These are phyloP conservation scores for Monochamus saltuarius DNA, from an alignment of 1,140 invertebrate genomes.

Conservation along the genomic window DNA sequence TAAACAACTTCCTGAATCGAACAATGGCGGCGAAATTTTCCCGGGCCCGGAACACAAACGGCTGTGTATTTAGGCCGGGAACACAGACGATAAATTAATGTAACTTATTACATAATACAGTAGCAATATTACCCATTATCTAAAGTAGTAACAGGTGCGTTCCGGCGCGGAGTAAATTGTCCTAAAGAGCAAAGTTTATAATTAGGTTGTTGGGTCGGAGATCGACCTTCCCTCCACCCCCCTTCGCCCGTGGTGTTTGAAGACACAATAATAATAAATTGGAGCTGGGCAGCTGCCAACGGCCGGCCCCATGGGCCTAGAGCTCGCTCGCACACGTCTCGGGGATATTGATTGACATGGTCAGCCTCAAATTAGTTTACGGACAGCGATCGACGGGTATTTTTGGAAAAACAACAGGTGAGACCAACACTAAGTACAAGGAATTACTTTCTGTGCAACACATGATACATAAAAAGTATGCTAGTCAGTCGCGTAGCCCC, in stretches of 20 bases:
- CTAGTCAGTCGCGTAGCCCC: too few species aligned
- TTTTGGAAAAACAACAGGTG: conserved; percentile 1
- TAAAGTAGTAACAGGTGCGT: conserved; percentile 26
- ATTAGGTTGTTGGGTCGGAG: conserved; percentile 28
- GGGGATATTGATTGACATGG: conserved; percentile 14
- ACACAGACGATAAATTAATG: neutral
- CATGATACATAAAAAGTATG: too few species aligned
- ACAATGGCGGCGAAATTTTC: neutral
- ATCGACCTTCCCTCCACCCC: conserved; percentile 22
- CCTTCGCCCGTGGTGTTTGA: too few species aligned
- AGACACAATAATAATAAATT: conserved; percentile 27
- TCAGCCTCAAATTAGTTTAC: conserved; percentile 14
- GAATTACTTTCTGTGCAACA: too few species aligned
- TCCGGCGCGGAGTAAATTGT: conserved; percentile 23
- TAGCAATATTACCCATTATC: conserved; percentile 21
- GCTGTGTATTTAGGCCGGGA: too few species aligned
- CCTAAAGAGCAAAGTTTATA: conserved; percentile 31
- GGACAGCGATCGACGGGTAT: conserved; percentile 1
- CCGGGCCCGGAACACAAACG: neutral
- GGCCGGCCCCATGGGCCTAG: neutral
- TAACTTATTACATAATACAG: conserved; percentile 21
- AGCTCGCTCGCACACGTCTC: neutral
- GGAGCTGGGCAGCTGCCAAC: conserved; percentile 19
- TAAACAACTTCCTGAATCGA: too few species aligned
- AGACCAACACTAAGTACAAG: too few species aligned